Evolutionary conservation across 2,797 vertebrate genomes (phyloP).

Genomic region (Protosalanx chinensis): DNA sequence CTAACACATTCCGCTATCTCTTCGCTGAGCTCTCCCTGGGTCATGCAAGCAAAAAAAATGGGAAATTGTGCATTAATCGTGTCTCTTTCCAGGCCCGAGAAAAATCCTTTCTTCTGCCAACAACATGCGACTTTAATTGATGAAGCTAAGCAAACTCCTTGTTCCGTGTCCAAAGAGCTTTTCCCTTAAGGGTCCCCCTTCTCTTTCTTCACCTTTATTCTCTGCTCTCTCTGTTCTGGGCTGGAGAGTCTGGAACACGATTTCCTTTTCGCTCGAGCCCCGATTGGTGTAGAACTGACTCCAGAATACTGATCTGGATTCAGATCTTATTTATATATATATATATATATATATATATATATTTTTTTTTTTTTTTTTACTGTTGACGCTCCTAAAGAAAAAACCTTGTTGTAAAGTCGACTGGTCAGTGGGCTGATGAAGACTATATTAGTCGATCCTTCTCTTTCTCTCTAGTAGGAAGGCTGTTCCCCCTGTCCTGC

Average conservation of each 20-base stretch:
- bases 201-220: slow-evolving; percentile 42
- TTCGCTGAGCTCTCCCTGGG: slow-evolving; percentile 42
- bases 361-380: background rate
- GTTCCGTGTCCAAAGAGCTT: slow-evolving; percentile 42
- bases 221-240: slow-evolving; percentile 49
- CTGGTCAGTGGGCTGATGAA: slow-evolving; percentile 60
- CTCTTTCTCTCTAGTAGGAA: slow-evolving; percentile 9
- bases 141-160: slow-evolving; percentile 25
- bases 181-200: slow-evolving; percentile 10
- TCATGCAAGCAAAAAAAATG: slow-evolving; percentile 47
- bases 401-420: slow-evolving; percentile 20
- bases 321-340: slow-evolving; percentile 40
- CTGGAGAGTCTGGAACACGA: slow-evolving; percentile 47
- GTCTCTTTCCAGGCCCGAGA: slow-evolving; percentile 30
- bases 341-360: too few relatives aligned
- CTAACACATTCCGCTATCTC: slow-evolving; percentile 74
- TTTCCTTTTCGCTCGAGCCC: slow-evolving; percentile 55
- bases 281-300: slow-evolving; percentile 39
- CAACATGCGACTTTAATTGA: slow-evolving; percentile 10
- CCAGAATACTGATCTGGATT: slow-evolving; percentile 52
- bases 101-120: slow-evolving; percentile 19
- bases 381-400: background rate
- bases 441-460: background rate
- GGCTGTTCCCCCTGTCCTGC: background rate
- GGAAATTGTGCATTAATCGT: slow-evolving; percentile 41